These are phyloP conservation scores for Bibio marci DNA, from an alignment of 2,888 invertebrate species.

Conservation along the genomic window DNA sequence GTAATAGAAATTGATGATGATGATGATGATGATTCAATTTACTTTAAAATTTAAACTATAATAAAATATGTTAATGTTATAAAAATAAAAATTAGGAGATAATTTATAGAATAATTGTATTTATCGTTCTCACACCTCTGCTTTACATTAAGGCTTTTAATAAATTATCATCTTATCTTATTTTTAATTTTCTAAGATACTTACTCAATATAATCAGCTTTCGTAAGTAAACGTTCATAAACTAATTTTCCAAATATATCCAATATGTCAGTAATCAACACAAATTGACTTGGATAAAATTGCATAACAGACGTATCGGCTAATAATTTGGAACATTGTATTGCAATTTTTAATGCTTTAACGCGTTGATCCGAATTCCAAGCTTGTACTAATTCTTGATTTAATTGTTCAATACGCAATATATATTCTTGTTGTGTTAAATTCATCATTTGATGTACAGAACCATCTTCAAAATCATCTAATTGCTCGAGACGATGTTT, in stretches of 20 bases:
- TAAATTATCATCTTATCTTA: no score
- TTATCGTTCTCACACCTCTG: no score
- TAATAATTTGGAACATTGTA: constrained; percentile 89
- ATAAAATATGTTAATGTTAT: no score
- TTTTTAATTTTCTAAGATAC: no score
- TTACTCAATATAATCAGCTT: constrained; percentile 45
- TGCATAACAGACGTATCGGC: constrained; percentile 77
- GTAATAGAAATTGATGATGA: no score
- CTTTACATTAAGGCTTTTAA: no score
- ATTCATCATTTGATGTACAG: constrained; percentile 71
- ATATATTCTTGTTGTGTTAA: constrained; percentile 88
- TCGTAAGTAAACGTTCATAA: constrained; percentile 62
- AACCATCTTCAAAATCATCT: constrained; percentile 85
- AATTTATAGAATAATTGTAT: no score
- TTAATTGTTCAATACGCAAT: constrained; percentile 74
- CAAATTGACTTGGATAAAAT: constrained; percentile 98
- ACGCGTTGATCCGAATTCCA: constrained; percentile 93
- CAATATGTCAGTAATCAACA: constrained; percentile 86
- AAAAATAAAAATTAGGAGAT: no score
- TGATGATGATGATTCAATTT: no score
- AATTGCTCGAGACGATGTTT: constrained; percentile 82
- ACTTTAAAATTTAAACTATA: no score
- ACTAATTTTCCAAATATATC: constrained; percentile 89
- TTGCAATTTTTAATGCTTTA: constrained; percentile 89
- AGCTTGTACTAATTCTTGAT: constrained; percentile 73